These are phyloP conservation scores for Limonius californicus DNA, from an alignment of 1,140 invertebrate species.

Conservation along the genomic window DNA sequence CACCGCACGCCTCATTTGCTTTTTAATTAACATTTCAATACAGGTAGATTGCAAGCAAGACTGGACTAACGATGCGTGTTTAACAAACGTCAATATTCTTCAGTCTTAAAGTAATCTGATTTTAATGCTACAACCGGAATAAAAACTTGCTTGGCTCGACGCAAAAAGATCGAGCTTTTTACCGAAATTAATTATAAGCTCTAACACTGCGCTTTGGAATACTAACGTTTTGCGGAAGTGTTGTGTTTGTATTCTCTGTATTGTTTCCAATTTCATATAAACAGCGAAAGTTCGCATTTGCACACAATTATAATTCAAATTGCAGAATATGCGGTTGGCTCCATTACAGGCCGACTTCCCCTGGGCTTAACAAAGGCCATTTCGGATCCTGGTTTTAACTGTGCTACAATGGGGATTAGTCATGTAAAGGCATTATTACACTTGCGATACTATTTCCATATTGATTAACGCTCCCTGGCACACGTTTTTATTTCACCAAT, in stretches of 20 bases:
- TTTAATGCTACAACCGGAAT: not conserved
- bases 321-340: slow-evolving; percentile 31
- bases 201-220: not conserved
- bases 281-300: slow-evolving; percentile 30
- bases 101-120: not conserved
- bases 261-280: slow-evolving; percentile 31
- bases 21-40: slow-evolving; percentile 10
- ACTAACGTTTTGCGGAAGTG: not conserved
- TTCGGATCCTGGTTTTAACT: slow-evolving; percentile 29
- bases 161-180: too few species aligned
- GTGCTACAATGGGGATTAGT: slow-evolving; percentile 30
- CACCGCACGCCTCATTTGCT: not conserved
- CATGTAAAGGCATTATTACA: slow-evolving; percentile 30
- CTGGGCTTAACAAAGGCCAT: slow-evolving; percentile 32
- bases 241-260: slow-evolving; percentile 15
- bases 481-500: slow-evolving; percentile 10
- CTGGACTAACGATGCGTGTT: not conserved
- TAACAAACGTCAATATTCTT: not conserved
- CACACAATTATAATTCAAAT: slow-evolving; percentile 33
- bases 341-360: slow-evolving; percentile 32
- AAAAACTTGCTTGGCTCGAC: too few species aligned
- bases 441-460: slow-evolving; percentile 30
- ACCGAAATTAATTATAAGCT: not conserved
- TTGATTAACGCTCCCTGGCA: slow-evolving; percentile 26
- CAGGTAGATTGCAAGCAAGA: slow-evolving; percentile 2